Conservation (phyloP, 2,888 invertebrate genomes). For the Aphodius granarius region DNA sequence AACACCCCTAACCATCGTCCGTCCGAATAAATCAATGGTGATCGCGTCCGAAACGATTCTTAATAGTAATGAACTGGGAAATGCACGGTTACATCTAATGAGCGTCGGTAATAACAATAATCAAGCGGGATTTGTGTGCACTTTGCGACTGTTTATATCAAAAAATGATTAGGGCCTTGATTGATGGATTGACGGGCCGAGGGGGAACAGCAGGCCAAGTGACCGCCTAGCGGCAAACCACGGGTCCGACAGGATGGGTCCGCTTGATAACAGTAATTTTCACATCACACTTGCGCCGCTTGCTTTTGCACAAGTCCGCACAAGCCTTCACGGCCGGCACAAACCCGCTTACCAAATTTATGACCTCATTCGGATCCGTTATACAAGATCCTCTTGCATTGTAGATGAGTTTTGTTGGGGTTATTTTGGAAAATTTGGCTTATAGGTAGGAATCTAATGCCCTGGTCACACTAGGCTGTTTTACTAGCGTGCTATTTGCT, state of each 20-base stretch:
- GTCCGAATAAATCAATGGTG: constrained; percentile 34
- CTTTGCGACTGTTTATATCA: constrained; percentile 53
- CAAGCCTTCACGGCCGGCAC: not conserved
- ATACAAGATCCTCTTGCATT: constrained; percentile 5
- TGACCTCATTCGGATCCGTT: not conserved
- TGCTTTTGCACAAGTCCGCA: constrained; percentile 21
- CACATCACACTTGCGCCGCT: constrained; percentile 43
- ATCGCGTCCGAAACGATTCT: constrained; percentile 14
- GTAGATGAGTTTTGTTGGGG: not conserved
- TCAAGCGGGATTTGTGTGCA: constrained; percentile 52
- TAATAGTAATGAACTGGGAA: constrained; percentile 44
- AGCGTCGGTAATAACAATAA: constrained; percentile 53
- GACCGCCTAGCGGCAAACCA: constrained; percentile 2
- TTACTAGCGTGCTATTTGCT: too few species aligned
- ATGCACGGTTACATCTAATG: constrained; percentile 51
- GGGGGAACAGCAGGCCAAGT: constrained; percentile 28
- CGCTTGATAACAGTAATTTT: constrained; percentile 54
- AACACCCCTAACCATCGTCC: constrained; percentile 1
- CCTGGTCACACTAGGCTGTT: too few species aligned
- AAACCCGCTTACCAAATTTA: constrained; percentile 1
- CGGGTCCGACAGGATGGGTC: constrained; percentile 16
- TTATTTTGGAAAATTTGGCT: too few species aligned
- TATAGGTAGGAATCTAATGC: too few species aligned
- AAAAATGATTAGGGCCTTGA: constrained; percentile 53
- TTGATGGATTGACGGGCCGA: constrained; percentile 53